These are phyloP conservation scores for Dermolepida albohirtum DNA, from an alignment of 2,888 invertebrate genomes.

Conservation along the genomic window DNA sequence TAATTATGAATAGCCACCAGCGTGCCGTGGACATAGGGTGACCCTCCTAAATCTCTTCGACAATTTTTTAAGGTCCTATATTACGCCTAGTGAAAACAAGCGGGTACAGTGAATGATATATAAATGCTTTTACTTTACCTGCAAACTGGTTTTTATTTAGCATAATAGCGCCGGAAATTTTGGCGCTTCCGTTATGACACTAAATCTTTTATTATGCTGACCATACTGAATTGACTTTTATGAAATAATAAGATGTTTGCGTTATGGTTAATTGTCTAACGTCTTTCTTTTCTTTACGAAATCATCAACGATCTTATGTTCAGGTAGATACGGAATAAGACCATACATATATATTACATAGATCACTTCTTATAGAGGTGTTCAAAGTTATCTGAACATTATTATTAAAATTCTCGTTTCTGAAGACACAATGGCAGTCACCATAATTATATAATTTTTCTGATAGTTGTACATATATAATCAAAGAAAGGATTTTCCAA, in stretches of 20 bases:
- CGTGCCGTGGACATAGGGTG: constrained; percentile 32
- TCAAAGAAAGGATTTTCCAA: too few species aligned
- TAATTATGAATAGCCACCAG: constrained; percentile 28
- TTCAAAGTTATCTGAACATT: too few species aligned
- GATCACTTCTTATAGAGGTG: too few species aligned
- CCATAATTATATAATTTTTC: too few species aligned
- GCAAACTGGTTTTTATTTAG: constrained; percentile 35
- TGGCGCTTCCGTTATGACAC: constrained; percentile 35
- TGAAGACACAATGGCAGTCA: too few species aligned
- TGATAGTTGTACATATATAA: too few species aligned
- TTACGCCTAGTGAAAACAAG: constrained; percentile 32
- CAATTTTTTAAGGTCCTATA: constrained; percentile 12
- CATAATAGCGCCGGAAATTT: constrained; percentile 28
- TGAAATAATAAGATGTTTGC: constrained; percentile 41
- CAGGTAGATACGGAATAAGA: too few species aligned
- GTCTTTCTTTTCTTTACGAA: constrained; percentile 14
- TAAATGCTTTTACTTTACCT: constrained; percentile 33
- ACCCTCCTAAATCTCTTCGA: constrained; percentile 16
- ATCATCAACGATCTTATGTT: too few species aligned
- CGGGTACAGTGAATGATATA: constrained; percentile 30
- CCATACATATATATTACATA: too few species aligned
- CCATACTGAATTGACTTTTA: constrained; percentile 45
- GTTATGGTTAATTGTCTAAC: constrained; percentile 41
- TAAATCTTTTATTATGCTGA: constrained; percentile 41
- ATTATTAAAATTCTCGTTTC: too few species aligned